phyloP scores from a whole-genome alignment of 2,797 vertebrate species.

The Danio aesculapii region DNA sequence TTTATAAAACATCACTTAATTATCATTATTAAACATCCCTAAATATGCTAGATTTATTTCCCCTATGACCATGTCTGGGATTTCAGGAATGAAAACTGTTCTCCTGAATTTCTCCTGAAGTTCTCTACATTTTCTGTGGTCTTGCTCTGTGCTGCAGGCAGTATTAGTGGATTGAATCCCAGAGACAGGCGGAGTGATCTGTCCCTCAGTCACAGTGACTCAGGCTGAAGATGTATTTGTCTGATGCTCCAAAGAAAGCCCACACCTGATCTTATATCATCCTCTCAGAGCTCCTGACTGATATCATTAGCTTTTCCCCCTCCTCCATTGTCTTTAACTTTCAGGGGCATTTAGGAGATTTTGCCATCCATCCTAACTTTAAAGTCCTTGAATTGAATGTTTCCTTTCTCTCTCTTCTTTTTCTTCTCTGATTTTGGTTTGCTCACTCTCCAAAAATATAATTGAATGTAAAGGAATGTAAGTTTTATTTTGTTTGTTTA shows the following conservation, averaged over 20 bases:
- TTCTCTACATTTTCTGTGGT: neutral
- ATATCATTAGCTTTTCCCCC: slow-evolving; percentile 14
- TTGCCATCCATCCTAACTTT: slow-evolving; percentile 21
- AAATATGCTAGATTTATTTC: too few relatives aligned
- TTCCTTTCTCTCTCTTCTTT: neutral
- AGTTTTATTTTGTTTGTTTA: too few relatives aligned
- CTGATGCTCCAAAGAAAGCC: slow-evolving; percentile 12
- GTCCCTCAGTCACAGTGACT: slow-evolving; percentile 13
- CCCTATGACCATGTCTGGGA: neutral
- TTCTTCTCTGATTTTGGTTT: neutral
- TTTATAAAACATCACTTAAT: too few relatives aligned
- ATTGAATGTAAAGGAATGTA: too few relatives aligned
- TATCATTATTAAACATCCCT: too few relatives aligned
- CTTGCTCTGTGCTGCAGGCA: neutral
- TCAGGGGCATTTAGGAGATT: slow-evolving; percentile 7
- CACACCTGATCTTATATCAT: slow-evolving; percentile 28
- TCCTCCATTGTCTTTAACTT: slow-evolving; percentile 12
- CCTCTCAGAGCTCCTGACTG: slow-evolving; percentile 18
- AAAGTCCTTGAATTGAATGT: slow-evolving; percentile 5
- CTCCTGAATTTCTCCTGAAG: neutral
- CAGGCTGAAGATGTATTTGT: slow-evolving; percentile 21
- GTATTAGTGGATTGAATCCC: neutral
- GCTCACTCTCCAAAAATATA: too few relatives aligned
- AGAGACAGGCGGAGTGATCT: neutral
- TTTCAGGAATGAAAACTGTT: neutral